phyloP scores from a whole-genome alignment of 2,113 vertebrate genomes.

The Paraplagusia blochii region DNA sequence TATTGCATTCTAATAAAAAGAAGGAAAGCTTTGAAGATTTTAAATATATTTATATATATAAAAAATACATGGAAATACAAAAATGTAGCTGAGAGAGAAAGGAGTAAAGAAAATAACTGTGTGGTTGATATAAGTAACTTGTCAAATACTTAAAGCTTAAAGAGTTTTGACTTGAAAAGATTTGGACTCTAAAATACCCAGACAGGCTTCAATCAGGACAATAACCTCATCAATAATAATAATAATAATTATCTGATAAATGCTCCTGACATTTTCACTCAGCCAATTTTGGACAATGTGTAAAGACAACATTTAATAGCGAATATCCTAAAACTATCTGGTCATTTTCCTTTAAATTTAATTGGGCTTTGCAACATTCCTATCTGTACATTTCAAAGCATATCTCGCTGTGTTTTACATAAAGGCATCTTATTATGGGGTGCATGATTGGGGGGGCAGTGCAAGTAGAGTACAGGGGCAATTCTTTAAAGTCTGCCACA shows the following conservation, averaged over 20 bases:
- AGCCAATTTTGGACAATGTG: slow-evolving; percentile 19
- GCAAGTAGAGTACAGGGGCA: slow-evolving; percentile 46
- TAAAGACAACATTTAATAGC: slow-evolving; percentile 13
- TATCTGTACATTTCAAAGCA: slow-evolving; percentile 72
- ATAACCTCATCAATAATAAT: too few relatives aligned
- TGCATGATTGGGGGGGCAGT: slow-evolving; percentile 61
- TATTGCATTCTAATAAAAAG: slow-evolving; percentile 67
- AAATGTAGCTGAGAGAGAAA: slow-evolving; percentile 64
- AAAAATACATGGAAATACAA: slow-evolving; percentile 73
- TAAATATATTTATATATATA: slow-evolving; percentile 76
- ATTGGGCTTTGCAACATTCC: slow-evolving; percentile 49
- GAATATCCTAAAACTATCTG: slow-evolving; percentile 32
- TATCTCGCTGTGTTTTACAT: slow-evolving; percentile 66
- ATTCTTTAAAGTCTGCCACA: slow-evolving; percentile 32
- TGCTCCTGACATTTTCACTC: slow-evolving; percentile 12
- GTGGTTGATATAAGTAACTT: slow-evolving; percentile 60
- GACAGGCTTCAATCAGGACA: slow-evolving; percentile 11
- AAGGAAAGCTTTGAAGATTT: slow-evolving; percentile 68
- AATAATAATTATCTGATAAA: slow-evolving; percentile 29
- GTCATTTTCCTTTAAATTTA: slow-evolving; percentile 26
- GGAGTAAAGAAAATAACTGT: slow-evolving; percentile 66
- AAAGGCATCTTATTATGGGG: slow-evolving; percentile 54
- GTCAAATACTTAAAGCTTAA: slow-evolving; percentile 74
- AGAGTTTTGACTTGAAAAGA: slow-evolving; percentile 57
- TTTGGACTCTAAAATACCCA: slow-evolving; percentile 43